Evolutionary conservation across 2,888 invertebrate genomes (phyloP).

Genomic region (Caenorhabditis japonica): DNA sequence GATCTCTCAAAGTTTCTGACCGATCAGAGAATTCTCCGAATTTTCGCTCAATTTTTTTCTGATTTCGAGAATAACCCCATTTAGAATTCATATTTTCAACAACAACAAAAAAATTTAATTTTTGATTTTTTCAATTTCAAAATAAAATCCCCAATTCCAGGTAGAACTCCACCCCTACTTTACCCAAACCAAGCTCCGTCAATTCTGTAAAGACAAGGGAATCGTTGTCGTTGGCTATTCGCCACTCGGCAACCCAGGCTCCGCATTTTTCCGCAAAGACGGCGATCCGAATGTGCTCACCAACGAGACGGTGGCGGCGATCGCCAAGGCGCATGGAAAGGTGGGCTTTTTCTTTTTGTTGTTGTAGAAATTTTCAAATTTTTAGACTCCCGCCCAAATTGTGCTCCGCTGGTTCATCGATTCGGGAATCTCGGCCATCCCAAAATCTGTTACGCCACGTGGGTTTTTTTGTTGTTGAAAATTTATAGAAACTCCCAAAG

Average conservation of each 20-base stretch:
- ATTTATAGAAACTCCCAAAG: too few relatives aligned
- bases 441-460: conserved; percentile 76
- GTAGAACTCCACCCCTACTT: conserved; percentile 87
- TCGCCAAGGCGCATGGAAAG: conserved; percentile 61
- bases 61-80: too few relatives aligned
- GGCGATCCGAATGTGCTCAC: conserved; percentile 67
- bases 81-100: too few relatives aligned
- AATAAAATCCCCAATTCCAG: too few relatives aligned
- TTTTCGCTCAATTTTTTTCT: too few relatives aligned
- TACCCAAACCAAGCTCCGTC: conserved; percentile 83
- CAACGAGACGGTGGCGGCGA: conserved; percentile 56
- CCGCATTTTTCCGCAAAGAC: conserved; percentile 66
- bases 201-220: conserved; percentile 80
- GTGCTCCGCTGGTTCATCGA: conserved; percentile 78
- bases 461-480: conserved; percentile 2
- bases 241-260: conserved; percentile 64
- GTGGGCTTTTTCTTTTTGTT: too few relatives aligned
- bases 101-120: too few relatives aligned
- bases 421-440: conserved; percentile 78
- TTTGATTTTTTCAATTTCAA: too few relatives aligned
- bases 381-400: conserved; percentile 77
- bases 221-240: conserved; percentile 66
- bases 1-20: too few relatives aligned
- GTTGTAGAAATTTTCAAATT: too few relatives aligned
- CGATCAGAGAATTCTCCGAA: too few relatives aligned